These are phyloP conservation scores for Caenorhabditis plicata DNA, from an alignment of 2,888 invertebrate genomes.

Conservation along the genomic window DNA sequence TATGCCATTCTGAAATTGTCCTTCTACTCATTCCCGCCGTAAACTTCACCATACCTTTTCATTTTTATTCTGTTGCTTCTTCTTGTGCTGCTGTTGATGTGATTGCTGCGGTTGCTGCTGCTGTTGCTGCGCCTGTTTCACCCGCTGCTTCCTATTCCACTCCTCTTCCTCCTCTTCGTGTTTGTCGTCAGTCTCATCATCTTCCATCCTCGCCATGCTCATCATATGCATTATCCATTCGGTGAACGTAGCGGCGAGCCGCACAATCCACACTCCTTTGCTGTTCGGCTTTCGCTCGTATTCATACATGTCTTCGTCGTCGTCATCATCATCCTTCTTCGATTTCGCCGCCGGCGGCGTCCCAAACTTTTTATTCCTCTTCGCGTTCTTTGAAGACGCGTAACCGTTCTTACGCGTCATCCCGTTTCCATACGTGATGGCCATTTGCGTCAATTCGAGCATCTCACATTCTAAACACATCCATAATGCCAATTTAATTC, in stretches of 20 bases:
- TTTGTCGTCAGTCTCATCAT: too few species aligned
- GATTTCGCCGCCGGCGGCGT: slow-evolving; percentile 1
- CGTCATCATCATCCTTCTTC: slow-evolving; percentile 1
- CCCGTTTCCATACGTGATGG: neutral
- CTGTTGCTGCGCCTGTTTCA: too few species aligned
- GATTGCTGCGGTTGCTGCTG: too few species aligned
- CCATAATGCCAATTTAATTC: neutral
- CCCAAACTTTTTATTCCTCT: neutral
- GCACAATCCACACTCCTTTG: slow-evolving; percentile 16
- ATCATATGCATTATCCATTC: slow-evolving; percentile 14
- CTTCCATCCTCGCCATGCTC: too few species aligned
- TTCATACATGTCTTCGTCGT: slow-evolving; percentile 1
- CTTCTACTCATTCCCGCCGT: slow-evolving; percentile 3
- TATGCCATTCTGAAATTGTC: too few species aligned
- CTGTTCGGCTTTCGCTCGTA: neutral
- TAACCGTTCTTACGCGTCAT: neutral
- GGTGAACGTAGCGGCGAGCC: slow-evolving; percentile 6
- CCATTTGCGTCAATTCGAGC: neutral
- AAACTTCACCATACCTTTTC: slow-evolving; percentile 15
- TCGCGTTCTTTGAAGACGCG: neutral
- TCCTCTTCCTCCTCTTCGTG: slow-evolving; percentile 15
- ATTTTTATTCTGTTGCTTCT: slow-evolving; percentile 10
- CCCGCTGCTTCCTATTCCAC: too few species aligned
- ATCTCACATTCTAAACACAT: slow-evolving; percentile 4
- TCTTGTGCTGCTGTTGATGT: slow-evolving; percentile 1